A percentile compares a stretch with the other conserved stretches of the same genome.
Evolutionary conservation across 2,888 invertebrate genomes (phyloP).

Genomic region (Spisula solida): DNA sequence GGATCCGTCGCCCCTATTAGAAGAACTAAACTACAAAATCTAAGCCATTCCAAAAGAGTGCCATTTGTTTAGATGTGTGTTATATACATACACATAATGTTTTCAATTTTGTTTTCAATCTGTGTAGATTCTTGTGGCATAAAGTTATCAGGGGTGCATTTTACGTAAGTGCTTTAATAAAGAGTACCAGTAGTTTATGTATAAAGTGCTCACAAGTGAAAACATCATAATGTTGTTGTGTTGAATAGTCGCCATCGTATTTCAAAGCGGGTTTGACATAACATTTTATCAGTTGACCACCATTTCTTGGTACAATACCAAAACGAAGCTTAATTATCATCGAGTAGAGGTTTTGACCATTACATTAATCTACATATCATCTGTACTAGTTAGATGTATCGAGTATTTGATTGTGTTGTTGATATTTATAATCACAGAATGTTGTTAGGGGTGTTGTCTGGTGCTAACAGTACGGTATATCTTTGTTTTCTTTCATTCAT

Average conservation of each 20-base stretch:
- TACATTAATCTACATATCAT: conserved; percentile 11
- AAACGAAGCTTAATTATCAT: neutral
- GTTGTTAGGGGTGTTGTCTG: neutral
- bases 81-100: too few relatives aligned
- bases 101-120: neutral
- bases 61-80: neutral
- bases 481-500: neutral
- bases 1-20: neutral
- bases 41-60: neutral
- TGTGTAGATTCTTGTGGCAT: neutral
- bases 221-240: conserved; percentile 6
- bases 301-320: neutral
- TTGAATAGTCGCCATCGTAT: neutral
- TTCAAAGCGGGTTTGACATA: neutral
- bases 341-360: neutral
- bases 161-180: neutral
- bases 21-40: neutral
- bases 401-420: neutral
- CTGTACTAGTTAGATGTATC: neutral
- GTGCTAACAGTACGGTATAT: conserved; percentile 15
- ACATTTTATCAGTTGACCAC: neutral
- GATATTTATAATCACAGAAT: neutral
- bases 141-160: neutral
- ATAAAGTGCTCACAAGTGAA: neutral
- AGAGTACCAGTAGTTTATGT: neutral